These are phyloP conservation scores for Limanda limanda DNA, from an alignment of 2,113 vertebrate species.

Conservation along the genomic window DNA sequence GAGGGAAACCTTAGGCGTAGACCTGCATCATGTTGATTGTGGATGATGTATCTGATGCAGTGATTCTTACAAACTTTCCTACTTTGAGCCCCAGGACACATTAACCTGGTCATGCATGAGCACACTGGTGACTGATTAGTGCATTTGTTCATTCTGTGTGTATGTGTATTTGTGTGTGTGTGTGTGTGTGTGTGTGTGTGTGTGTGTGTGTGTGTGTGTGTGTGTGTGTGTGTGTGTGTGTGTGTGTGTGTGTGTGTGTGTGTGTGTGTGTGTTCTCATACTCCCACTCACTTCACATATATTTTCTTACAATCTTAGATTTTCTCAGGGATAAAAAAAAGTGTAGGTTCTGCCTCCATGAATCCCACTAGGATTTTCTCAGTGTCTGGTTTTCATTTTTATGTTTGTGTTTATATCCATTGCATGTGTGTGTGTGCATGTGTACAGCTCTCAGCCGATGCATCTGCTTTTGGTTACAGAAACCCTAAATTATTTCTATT, in stretches of 20 bases:
- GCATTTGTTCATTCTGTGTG: constrained; percentile 1
- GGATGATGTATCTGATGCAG: not conserved
- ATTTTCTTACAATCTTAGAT: constrained; percentile 3
- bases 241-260: not conserved
- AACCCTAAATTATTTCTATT: constrained; percentile 44
- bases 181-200: not conserved
- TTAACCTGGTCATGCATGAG: constrained; percentile 47
- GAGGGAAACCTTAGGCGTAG: too few relatives aligned
- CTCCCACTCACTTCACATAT: not conserved
- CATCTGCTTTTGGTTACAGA: constrained; percentile 71
- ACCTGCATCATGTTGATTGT: not conserved
- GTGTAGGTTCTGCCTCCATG: not conserved
- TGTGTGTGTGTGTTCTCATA: not conserved
- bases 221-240: not conserved
- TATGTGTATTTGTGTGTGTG: not conserved
- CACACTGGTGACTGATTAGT: not conserved
- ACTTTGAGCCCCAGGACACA: constrained; percentile 11
- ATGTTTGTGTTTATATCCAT: constrained; percentile 31
- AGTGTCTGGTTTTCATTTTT: constrained; percentile 39
- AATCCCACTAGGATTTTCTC: not conserved
- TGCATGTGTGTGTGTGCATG: constrained; percentile 15
- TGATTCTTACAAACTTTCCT: not conserved
- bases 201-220: not conserved
- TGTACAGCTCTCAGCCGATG: constrained; percentile 29
- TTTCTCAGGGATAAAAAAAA: not conserved